Evolutionary conservation across 23 tunicate species (phyloP).

Genomic region (Styela clava): DNA sequence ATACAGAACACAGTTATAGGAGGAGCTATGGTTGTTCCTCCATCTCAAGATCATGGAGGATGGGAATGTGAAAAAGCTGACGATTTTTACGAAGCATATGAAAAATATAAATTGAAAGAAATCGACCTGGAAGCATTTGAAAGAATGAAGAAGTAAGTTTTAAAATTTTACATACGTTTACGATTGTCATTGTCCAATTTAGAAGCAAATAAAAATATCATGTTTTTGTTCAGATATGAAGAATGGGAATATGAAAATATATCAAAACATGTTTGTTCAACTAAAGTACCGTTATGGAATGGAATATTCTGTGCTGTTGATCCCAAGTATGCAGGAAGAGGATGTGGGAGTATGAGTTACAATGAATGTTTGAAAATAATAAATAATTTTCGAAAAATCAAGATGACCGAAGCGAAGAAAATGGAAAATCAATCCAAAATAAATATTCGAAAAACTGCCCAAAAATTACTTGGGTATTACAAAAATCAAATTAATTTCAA

Average conservation of each 20-base stretch:
- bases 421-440: not conserved
- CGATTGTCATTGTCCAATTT: not conserved
- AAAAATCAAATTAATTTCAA: too few relatives aligned
- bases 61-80: slow-evolving; percentile 64
- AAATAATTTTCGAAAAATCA: not conserved
- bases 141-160: slow-evolving; percentile 17
- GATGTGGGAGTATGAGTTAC: slow-evolving; percentile 52
- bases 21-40: slow-evolving; percentile 84
- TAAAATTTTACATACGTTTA: too few relatives aligned
- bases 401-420: not conserved
- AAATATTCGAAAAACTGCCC: not conserved
- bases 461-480: not conserved
- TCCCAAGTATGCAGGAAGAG: slow-evolving; percentile 69
- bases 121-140: slow-evolving; percentile 43
- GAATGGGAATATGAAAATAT: slow-evolving; percentile 72
- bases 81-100: slow-evolving; percentile 79
- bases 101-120: slow-evolving; percentile 48
- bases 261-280: slow-evolving; percentile 27
- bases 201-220: not conserved
- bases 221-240: slow-evolving; percentile 60
- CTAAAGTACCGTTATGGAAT: slow-evolving; percentile 79
- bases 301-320: slow-evolving; percentile 78
- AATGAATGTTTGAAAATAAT: slow-evolving; percentile 11
- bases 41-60: slow-evolving; percentile 62
- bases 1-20: slow-evolving; percentile 42